A percentile compares a stretch with the other conserved stretches of the same genome.
Conservation (phyloP, 2,888 invertebrate species). For the Cryptophagus acutangulus region DNA sequence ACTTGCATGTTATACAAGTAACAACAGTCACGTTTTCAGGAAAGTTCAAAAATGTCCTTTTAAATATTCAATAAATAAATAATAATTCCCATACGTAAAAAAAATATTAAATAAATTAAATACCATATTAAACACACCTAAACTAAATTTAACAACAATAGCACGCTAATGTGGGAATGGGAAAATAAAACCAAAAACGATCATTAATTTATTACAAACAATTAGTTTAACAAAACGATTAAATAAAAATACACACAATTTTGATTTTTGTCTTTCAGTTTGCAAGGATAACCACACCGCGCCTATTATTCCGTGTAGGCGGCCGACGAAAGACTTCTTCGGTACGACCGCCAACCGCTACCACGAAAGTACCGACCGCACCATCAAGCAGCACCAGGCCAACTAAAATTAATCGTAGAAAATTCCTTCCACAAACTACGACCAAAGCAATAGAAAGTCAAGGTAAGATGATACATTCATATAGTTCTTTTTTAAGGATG, state of each 20-base stretch:
- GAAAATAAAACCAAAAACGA: not conserved
- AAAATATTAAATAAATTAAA: too few species aligned
- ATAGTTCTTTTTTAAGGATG: not conserved
- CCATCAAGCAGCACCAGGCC: slow-evolving; percentile 27
- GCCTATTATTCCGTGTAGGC: slow-evolving; percentile 11
- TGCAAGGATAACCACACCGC: slow-evolving; percentile 11
- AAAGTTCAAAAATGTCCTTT: too few species aligned
- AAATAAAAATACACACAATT: not conserved
- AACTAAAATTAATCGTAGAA: slow-evolving; percentile 35
- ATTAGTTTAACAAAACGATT: not conserved
- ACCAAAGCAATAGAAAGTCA: slow-evolving; percentile 37
- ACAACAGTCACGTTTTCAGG: too few species aligned
- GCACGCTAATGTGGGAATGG: too few species aligned
- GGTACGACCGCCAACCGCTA: slow-evolving; percentile 21
- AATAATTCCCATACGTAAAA: too few species aligned
- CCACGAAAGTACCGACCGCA: slow-evolving; percentile 20
- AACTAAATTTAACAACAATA: too few species aligned
- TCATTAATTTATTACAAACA: not conserved
- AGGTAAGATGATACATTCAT: slow-evolving; percentile 31
- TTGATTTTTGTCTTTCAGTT: slow-evolving; percentile 15
- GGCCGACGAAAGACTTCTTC: slow-evolving; percentile 13
- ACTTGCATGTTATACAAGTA: too few species aligned
- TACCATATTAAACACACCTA: too few species aligned
- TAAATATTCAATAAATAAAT: too few species aligned
- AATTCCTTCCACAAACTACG: slow-evolving; percentile 27